These are phyloP conservation scores for Phyto melanocephala DNA, from an alignment of 2,888 invertebrate genomes.

Conservation along the genomic window DNA sequence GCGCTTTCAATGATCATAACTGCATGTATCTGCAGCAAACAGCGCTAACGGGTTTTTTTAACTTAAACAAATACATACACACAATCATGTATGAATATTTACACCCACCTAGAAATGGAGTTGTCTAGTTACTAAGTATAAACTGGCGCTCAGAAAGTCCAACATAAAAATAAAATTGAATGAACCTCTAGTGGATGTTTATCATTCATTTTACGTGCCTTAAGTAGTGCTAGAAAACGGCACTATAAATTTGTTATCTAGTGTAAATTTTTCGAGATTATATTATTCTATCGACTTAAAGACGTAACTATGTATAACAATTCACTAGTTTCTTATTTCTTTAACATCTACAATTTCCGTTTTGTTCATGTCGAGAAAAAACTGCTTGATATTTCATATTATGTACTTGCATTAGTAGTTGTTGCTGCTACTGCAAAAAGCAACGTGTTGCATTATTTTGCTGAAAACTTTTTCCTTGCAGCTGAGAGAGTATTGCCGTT, in stretches of 20 bases:
- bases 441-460: conserved; percentile 56
- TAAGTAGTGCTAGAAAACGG: neutral
- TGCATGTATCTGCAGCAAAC: neutral
- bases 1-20: conserved; percentile 28
- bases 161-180: neutral
- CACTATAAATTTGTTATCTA: conserved; percentile 10
- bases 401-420: neutral
- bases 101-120: conserved; percentile 34
- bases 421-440: neutral
- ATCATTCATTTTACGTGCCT: conserved; percentile 33
- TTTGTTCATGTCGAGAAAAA: neutral
- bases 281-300: conserved; percentile 41
- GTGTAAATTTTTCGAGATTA: neutral
- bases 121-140: neutral
- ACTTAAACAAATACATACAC: conserved; percentile 14
- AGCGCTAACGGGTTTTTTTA: conserved; percentile 7
- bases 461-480: conserved; percentile 6
- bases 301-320: conserved; percentile 28
- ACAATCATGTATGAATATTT: conserved; percentile 9
- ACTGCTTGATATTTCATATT: neutral
- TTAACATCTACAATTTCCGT: conserved; percentile 40
- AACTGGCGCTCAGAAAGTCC: neutral
- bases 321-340: neutral
- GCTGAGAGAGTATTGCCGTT: neutral
- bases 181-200: neutral